A percentile compares a stretch with the other conserved stretches of the same genome.
These are phyloP conservation scores for Branchinecta lynchi DNA, from an alignment of 1,140 invertebrate genomes.

Conservation along the genomic window DNA sequence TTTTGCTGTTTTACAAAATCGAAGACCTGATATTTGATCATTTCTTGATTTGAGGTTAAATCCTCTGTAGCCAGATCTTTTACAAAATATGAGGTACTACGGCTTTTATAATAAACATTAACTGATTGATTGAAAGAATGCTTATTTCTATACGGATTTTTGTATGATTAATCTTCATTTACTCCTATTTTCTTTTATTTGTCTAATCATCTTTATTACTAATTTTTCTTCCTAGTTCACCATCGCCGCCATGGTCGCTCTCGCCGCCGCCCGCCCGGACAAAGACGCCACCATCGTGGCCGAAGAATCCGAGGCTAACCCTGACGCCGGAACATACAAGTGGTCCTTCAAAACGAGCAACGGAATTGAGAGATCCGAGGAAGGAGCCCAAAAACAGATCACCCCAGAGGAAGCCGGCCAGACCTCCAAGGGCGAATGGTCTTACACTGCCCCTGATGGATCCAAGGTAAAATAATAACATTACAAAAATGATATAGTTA, in stretches of 20 bases:
- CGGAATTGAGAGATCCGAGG: conserved; percentile 22
- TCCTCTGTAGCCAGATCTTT: too few relatives aligned
- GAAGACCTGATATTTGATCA: too few relatives aligned
- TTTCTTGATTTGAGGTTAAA: too few relatives aligned
- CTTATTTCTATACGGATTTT: too few relatives aligned
- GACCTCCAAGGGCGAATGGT: conserved; percentile 31
- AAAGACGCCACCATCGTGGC: conserved; percentile 42
- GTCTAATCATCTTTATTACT: background rate
- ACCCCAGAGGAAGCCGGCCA: conserved; percentile 22
- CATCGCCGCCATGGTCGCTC: conserved; percentile 15
- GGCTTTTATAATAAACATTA: too few relatives aligned
- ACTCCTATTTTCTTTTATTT: too few relatives aligned
- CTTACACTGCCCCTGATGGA: conserved; percentile 23
- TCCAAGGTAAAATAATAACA: background rate
- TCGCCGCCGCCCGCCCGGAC: conserved; percentile 13
- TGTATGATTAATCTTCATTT: too few relatives aligned
- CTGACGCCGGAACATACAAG: conserved; percentile 39
- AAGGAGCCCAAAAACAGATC: conserved; percentile 18
- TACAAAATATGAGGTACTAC: too few relatives aligned
- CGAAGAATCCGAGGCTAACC: conserved; percentile 45
- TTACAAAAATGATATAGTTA: too few relatives aligned
- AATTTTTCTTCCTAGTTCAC: conserved; percentile 14
- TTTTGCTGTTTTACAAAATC: too few relatives aligned
- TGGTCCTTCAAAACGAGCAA: conserved; percentile 23
- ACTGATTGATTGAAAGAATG: too few relatives aligned